Base-by-base conservation (phyloP, 1,140 invertebrate species). In the Choristoneura fumiferana region DNA sequence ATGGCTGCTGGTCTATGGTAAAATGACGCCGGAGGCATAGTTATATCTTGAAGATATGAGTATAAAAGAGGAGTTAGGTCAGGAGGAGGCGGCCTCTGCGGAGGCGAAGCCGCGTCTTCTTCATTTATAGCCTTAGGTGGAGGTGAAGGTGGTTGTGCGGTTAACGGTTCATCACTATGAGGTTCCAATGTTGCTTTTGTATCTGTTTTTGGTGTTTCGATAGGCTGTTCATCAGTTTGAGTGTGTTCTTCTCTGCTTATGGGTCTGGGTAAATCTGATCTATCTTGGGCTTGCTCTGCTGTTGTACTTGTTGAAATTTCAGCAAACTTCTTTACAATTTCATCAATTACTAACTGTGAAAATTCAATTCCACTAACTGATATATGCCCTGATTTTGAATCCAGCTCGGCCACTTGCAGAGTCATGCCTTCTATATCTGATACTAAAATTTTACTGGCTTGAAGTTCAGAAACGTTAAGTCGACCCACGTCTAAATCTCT, bases 351-450 rank as follows among this genome's bases (percentile, higher is more conserved):
- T 3, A 91, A 89, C 4, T 92, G 91, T 3, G 93, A 92, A 62
- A 94, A 87, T 74, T 94, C 92, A 36, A 94, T 91, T 49, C 92
- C 92, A 66, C 91, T 92, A 4, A 94, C 89, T 33, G 91, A 90
- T 60, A 94, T 84, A 67, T 93, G 91, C 0, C 93, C 93, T 6
- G 91, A 91, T 73, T 92, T 92, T 38, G 90, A 93, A 69, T 84
- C 92, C 69, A 93, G 89, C 82, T 95, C 93, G n/a, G 91, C 89
- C 0, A 94, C 91, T 37, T 92, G 91, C 62, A 96, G 89, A 3
- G 93, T 92, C 36, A 92, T 90, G 1, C 94, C 92, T 73, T 96
- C 94, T 35, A 96, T 92, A 76, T 96, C 94, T 0, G 95, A 95
- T 0, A 95, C 94, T 12, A 93, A 87, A 52, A 96, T 94, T 77